phyloP scores from a whole-genome alignment of 2,888 invertebrate species.

The Abrostola tripartita region DNA sequence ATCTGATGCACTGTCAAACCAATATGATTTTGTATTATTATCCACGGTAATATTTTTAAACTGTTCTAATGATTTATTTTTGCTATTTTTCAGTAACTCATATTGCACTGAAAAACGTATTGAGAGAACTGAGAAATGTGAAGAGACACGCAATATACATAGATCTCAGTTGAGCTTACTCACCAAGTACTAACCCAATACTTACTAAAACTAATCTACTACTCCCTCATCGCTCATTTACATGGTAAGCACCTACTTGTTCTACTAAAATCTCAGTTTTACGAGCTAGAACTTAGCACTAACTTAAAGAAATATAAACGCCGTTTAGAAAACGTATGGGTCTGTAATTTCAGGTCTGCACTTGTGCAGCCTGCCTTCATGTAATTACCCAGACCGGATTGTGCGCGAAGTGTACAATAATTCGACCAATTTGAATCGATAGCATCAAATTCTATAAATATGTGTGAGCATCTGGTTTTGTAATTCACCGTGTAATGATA shows the following conservation, averaged over 20 bases:
- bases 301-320: slow-evolving; percentile 14
- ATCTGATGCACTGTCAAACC: not conserved
- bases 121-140: not conserved
- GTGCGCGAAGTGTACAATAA: slow-evolving; percentile 42
- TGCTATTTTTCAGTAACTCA: too few species aligned
- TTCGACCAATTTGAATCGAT: slow-evolving; percentile 49
- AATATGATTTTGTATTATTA: too few species aligned
- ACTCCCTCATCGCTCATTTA: slow-evolving; percentile 3
- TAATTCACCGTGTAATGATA: slow-evolving; percentile 35
- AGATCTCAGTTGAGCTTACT: not conserved
- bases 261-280: slow-evolving; percentile 18
- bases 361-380: slow-evolving; percentile 16
- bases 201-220: slow-evolving; percentile 15
- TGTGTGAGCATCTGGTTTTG: slow-evolving; percentile 31
- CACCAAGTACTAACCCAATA: not conserved
- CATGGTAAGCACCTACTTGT: slow-evolving; percentile 15
- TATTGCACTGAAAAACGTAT: not conserved
- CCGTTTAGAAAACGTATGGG: slow-evolving; percentile 38
- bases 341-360: slow-evolving; percentile 42
- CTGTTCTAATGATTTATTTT: too few species aligned
- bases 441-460: slow-evolving; percentile 46
- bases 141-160: not conserved
- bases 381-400: slow-evolving; percentile 33
- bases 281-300: slow-evolving; percentile 8
- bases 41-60: too few species aligned